Evolutionary conservation across 2,888 invertebrate genomes (phyloP).

Genomic region (Calameuta pallipes): DNA sequence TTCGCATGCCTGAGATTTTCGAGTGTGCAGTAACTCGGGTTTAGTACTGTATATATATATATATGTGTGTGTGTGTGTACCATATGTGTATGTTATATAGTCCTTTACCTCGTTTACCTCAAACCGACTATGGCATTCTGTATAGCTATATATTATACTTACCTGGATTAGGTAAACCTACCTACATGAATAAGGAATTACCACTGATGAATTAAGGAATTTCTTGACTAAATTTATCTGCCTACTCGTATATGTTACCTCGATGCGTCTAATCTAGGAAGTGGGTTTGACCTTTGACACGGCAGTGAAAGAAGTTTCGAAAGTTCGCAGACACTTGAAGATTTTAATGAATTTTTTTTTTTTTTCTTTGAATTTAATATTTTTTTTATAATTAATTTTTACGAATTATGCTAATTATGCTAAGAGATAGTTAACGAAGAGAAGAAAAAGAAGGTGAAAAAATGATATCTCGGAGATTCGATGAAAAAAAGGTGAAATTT

Average conservation of each 20-base stretch:
- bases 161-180: background rate
- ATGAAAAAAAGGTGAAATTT: background rate
- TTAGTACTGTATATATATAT: background rate
- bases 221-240: background rate
- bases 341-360: too few relatives aligned
- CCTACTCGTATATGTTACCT: background rate
- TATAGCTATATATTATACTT: background rate
- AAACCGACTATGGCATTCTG: background rate
- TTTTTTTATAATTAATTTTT: background rate
- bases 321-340: background rate
- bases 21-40: background rate
- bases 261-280: background rate
- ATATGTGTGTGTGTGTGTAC: too few relatives aligned
- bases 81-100: background rate
- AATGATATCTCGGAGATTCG: background rate
- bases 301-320: background rate
- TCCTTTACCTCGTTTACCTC: background rate
- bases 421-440: background rate
- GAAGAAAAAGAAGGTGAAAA: background rate
- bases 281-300: background rate
- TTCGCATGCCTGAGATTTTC: background rate
- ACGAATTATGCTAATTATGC: background rate
- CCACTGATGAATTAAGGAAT: background rate
- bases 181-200: background rate
- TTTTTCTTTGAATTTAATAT: too few relatives aligned